Evolutionary conservation across 2,888 invertebrate genomes (phyloP).

Genomic region (Yponomeuta plumbellus): DNA sequence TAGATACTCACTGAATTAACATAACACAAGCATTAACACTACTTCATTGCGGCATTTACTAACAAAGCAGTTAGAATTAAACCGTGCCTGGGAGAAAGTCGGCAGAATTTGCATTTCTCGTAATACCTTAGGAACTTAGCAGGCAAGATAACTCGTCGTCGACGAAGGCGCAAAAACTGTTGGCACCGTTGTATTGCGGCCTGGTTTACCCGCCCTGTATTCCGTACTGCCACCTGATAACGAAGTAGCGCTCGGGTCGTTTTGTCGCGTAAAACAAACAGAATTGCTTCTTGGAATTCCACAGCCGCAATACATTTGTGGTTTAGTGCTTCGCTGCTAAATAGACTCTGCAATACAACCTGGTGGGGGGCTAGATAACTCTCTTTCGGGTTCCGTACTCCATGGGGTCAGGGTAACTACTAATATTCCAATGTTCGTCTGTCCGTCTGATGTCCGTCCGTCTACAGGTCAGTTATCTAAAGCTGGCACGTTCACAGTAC

Average conservation of each 20-base stretch:
- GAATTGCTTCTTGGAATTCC: background rate
- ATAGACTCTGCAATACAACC: background rate
- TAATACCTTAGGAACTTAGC: constrained; percentile 2
- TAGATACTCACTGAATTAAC: background rate
- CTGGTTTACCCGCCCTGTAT: background rate
- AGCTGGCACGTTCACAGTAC: too few species aligned
- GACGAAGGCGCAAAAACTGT: constrained; percentile 16
- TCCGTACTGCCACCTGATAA: background rate
- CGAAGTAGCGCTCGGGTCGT: background rate
- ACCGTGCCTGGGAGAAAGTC: constrained; percentile 6
- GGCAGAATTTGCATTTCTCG: constrained; percentile 19
- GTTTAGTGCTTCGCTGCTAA: background rate
- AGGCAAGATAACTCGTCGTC: constrained; percentile 18
- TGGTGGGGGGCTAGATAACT: background rate
- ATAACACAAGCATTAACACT: background rate
- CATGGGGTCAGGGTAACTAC: too few species aligned
- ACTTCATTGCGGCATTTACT: background rate
- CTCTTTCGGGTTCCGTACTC: too few species aligned
- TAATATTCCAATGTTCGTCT: too few species aligned
- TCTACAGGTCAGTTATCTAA: too few species aligned
- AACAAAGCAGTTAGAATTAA: background rate
- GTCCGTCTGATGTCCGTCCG: too few species aligned
- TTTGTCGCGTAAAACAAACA: background rate
- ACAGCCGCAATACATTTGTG: background rate
- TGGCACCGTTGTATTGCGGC: constrained; percentile 11